Conservation (phyloP, 2,888 invertebrate species). For the Amiota communis region DNA sequence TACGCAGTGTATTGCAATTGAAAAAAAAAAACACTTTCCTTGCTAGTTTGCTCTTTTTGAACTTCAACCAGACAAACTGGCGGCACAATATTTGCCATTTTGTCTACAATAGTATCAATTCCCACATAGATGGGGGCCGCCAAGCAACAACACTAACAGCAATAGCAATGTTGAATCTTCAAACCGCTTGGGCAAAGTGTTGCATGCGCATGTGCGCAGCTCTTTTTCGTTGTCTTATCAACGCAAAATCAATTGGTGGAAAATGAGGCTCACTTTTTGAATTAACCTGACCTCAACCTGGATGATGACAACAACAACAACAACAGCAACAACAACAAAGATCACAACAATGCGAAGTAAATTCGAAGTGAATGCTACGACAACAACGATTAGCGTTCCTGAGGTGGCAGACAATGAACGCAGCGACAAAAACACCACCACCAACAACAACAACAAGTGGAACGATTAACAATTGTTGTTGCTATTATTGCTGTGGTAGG, state of each 20-base stretch:
- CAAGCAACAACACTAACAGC: no score
- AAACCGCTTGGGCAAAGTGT: neutral
- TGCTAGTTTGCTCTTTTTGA: no score
- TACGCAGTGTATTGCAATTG: no score
- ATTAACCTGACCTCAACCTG: constrained; percentile 58
- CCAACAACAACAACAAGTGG: neutral
- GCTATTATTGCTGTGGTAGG: constrained; percentile 29
- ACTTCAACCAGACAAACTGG: no score
- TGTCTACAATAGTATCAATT: no score
- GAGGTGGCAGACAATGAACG: constrained; percentile 52
- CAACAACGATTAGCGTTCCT: constrained; percentile 54
- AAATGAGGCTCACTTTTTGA: constrained; percentile 36
- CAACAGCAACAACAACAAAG: constrained; percentile 4
- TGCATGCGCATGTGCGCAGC: constrained; percentile 29
- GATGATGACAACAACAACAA: neutral
- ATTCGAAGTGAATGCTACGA: neutral
- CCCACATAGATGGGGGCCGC: no score
- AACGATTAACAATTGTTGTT: constrained; percentile 23
- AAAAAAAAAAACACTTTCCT: no score
- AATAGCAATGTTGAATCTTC: no score
- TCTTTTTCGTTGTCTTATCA: constrained; percentile 23
- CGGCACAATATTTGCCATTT: no score
- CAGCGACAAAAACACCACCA: constrained; percentile 47
- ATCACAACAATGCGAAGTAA: neutral
- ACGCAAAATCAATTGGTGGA: constrained; percentile 30